A percentile compares a stretch with the other conserved stretches of the same genome.
Evolutionary conservation across 2,113 vertebrate genomes (phyloP).

Genomic region (Triplophysa siluroides): DNA sequence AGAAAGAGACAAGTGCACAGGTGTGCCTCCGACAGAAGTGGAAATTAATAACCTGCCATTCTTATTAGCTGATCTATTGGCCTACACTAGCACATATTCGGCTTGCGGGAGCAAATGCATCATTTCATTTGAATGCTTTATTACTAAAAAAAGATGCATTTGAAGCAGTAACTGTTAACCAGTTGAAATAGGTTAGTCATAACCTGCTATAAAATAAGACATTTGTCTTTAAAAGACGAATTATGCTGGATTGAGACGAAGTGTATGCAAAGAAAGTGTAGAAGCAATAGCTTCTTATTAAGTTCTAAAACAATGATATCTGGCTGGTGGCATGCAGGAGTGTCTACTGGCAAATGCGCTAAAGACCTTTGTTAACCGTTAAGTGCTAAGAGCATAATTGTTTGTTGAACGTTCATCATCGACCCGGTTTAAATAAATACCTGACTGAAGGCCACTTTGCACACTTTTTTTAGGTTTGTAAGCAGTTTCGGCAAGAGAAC

Average conservation of each 20-base stretch:
- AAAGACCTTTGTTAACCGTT: not conserved
- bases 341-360: not conserved
- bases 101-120: conserved; percentile 25
- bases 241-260: not conserved
- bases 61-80: conserved; percentile 45
- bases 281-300: not conserved
- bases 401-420: not conserved
- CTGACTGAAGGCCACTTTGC: not conserved
- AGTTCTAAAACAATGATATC: not conserved
- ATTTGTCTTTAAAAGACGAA: not conserved
- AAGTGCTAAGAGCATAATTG: conserved; percentile 4
- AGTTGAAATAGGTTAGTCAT: conserved; percentile 11
- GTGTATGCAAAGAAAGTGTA: not conserved
- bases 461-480: not conserved
- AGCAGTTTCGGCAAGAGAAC: not conserved
- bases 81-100: conserved; percentile 21
- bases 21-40: conserved; percentile 47
- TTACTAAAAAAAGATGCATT: conserved; percentile 6
- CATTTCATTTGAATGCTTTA: conserved; percentile 26
- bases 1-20: conserved; percentile 46
- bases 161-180: conserved; percentile 27
- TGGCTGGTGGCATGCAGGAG: not conserved
- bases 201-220: conserved; percentile 5
- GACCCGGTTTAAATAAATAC: not conserved
- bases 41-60: conserved; percentile 50